Percentiles rank a stretch among this genome's conserved stretches.
These are phyloP conservation scores for Seriola rivoliana DNA, from an alignment of 2,113 vertebrate genomes.

Conservation along the genomic window DNA sequence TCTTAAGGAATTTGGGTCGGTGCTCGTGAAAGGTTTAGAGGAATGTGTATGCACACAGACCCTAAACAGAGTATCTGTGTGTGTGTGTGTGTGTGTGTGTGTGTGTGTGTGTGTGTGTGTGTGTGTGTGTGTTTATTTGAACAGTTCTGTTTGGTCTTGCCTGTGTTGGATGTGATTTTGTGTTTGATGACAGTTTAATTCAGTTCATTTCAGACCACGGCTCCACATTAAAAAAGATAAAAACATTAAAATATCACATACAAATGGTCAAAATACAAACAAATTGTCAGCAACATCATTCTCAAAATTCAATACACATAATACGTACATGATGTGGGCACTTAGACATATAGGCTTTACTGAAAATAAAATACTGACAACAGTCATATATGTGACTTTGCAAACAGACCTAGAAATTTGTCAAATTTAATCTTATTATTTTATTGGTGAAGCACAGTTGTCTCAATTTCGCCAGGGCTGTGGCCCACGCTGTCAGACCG, in stretches of 20 bases:
- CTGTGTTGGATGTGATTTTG: slow-evolving; percentile 1
- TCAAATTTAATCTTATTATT: too few relatives aligned
- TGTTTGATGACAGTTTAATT: slow-evolving; percentile 3
- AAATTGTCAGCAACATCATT: too few relatives aligned
- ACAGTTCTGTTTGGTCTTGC: slow-evolving; percentile 10
- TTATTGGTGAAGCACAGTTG: too few relatives aligned
- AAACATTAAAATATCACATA: neutral
- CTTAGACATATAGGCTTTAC: too few relatives aligned
- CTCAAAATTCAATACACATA: too few relatives aligned
- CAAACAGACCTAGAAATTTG: too few relatives aligned
- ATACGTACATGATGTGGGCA: too few relatives aligned
- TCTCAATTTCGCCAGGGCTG: too few relatives aligned
- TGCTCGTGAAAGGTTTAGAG: slow-evolving; percentile 9
- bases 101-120: neutral
- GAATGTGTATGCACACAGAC: neutral
- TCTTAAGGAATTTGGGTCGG: slow-evolving; percentile 17
- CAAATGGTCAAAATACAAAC: neutral
- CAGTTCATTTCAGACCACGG: neutral
- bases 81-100: slow-evolving; percentile 1
- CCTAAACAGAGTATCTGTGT: neutral
- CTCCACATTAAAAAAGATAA: neutral
- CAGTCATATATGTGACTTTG: too few relatives aligned
- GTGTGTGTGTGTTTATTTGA: neutral
- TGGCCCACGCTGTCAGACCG: too few relatives aligned
- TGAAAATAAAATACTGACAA: too few relatives aligned